These are phyloP conservation scores for Rutilus rutilus DNA, from an alignment of 2,113 vertebrate genomes.

Conservation along the genomic window DNA sequence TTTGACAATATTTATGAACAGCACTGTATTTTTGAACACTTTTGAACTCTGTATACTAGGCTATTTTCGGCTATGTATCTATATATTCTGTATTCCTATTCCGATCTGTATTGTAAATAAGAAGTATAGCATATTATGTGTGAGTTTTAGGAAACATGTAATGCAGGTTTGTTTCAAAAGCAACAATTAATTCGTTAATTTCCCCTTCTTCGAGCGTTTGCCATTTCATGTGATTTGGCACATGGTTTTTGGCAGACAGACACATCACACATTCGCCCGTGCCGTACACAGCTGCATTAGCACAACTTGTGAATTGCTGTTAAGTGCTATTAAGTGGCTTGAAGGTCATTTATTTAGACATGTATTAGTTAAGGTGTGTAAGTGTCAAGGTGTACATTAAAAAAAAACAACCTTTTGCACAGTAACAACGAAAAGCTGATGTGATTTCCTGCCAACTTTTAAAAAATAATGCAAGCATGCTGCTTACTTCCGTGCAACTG, in stretches of 20 bases:
- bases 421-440: not conserved
- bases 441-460: not conserved
- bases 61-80: not conserved
- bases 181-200: not conserved
- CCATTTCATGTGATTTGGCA: not conserved
- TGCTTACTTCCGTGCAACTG: slow-evolving; percentile 32
- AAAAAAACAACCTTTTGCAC: not conserved
- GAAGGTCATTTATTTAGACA: not conserved
- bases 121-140: not conserved
- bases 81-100: not conserved
- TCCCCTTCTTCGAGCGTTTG: not conserved
- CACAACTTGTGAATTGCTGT: slow-evolving; percentile 7
- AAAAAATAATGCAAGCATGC: not conserved
- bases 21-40: not conserved
- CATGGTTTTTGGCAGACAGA: not conserved
- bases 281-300: not conserved
- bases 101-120: not conserved
- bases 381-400: not conserved
- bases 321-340: slow-evolving; percentile 7
- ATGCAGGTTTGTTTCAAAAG: not conserved
- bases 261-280: not conserved
- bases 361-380: too few species aligned
- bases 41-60: too few species aligned
- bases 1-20: not conserved
- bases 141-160: not conserved